These are phyloP conservation scores for Pachypanchax playfairii DNA, from an alignment of 2,113 vertebrate genomes.

Conservation along the genomic window DNA sequence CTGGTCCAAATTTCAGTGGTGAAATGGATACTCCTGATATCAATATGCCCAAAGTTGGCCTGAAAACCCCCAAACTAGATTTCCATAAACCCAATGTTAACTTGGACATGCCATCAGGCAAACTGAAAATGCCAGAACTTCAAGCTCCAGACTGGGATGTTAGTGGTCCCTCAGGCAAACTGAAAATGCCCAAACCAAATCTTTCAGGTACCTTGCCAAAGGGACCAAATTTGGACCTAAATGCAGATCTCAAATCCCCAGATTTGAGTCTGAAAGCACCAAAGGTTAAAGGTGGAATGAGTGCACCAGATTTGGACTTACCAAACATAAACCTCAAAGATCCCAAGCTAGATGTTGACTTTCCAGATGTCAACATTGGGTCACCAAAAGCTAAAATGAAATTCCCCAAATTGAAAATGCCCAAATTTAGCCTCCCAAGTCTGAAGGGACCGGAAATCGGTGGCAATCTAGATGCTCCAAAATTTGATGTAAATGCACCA, in stretches of 20 bases:
- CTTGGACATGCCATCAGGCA: slow-evolving; percentile 46
- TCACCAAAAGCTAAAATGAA: slow-evolving; percentile 54
- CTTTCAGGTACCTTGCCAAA: slow-evolving; percentile 48
- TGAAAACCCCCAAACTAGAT: slow-evolving; percentile 48
- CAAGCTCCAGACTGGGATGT: slow-evolving; percentile 45
- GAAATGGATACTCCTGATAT: slow-evolving; percentile 50
- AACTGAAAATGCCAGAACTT: slow-evolving; percentile 54
- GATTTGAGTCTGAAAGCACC: slow-evolving; percentile 48
- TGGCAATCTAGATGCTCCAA: no score
- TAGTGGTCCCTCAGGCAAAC: slow-evolving; percentile 38
- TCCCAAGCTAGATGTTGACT: slow-evolving; percentile 57
- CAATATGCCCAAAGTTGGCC: slow-evolving; percentile 34
- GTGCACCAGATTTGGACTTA: slow-evolving; percentile 47
- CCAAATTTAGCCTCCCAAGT: slow-evolving; percentile 56
- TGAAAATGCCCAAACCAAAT: slow-evolving; percentile 57
- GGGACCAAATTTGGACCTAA: slow-evolving; percentile 41
- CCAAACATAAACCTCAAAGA: slow-evolving; percentile 46
- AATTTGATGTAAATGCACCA: slow-evolving; percentile 26
- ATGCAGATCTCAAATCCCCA: slow-evolving; percentile 39
- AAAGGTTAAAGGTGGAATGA: slow-evolving; percentile 61
- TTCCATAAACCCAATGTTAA: slow-evolving; percentile 30
- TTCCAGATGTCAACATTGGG: slow-evolving; percentile 48
- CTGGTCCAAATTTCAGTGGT: slow-evolving; percentile 43
- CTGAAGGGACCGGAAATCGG: slow-evolving; percentile 42
- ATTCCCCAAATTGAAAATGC: slow-evolving; percentile 59